Conservation (phyloP, 2,113 vertebrate genomes). For the Elephas maximus region DNA sequence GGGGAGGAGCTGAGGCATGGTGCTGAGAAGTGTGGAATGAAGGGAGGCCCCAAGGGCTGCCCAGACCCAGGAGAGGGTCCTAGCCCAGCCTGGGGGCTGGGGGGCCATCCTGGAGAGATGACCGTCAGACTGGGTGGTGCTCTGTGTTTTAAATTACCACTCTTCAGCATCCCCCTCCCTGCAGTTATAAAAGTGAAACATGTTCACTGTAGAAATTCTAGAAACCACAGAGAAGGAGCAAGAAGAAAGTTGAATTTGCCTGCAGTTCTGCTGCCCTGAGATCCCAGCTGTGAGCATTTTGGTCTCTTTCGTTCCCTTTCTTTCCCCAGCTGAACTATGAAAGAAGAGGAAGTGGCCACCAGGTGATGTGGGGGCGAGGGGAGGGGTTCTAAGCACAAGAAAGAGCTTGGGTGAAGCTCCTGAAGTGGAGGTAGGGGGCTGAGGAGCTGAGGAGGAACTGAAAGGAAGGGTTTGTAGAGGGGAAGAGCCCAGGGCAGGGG, state of each 20-base stretch:
- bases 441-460: not conserved
- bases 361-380: rapidly evolving
- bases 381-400: not conserved
- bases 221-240: not conserved
- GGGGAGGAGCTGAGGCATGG: not conserved
- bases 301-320: not conserved
- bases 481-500: not conserved
- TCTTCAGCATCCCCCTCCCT: not conserved
- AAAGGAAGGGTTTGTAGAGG: not conserved
- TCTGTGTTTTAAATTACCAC: not conserved
- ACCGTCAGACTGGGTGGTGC: not conserved
- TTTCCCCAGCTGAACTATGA: not conserved
- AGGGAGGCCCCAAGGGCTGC: not conserved
- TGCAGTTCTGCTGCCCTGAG: not conserved
- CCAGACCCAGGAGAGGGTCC: not conserved
- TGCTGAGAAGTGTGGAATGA: not conserved
- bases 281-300: not conserved
- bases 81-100: not conserved
- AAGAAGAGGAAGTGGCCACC: not conserved
- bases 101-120: not conserved
- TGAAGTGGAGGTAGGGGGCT: not conserved
- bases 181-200: not conserved
- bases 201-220: not conserved
- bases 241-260: not conserved
- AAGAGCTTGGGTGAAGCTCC: not conserved